Base-by-base conservation (phyloP, 2,888 invertebrate species). In the Plebejus anna region DNA sequence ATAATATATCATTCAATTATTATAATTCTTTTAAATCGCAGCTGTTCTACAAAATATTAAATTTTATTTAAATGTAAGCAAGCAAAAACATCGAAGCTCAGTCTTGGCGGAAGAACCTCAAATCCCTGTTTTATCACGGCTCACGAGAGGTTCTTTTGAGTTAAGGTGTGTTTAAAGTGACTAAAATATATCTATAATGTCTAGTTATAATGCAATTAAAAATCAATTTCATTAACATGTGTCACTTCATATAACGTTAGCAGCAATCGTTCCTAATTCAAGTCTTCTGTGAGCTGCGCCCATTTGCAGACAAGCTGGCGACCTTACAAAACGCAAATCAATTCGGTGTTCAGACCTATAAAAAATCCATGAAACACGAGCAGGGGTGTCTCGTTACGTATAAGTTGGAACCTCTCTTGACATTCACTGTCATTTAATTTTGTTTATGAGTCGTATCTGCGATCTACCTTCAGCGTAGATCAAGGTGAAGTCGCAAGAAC, bases 401-500 rank as follows among this genome's bases (percentile, higher is more conserved):
- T 22, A 66, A 66, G 66, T 66, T 36, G 22, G 66, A 66, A 36
- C 61, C 61, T 61, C 61, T 61, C 66, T 66, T 66, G 66, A 32
- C 66, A 66, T 66, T 75, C 71, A 61, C 22, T 77, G 73, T 72
- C 59, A 75, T 75, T 75, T n/a, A n/a, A n/a, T n/a, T n/a, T n/a
- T 76, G 77, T 76, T 72, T 77, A 71, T 75, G 73, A 70, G 47
- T 76, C 76, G 76, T 79, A 79, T 61, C 75, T 66, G 76, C 61
- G 79, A 81, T 79, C 80, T 80, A 79, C 79, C 79, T 82, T 83
- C 82, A 82, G 84, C 84, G 82, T 83, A 87, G 85, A 89, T 88
- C 89, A 91, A 91, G 90, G 90, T 85, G 82, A 87, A 81, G 82
- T 81, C 80, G 81, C 83, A 85, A 85, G 83, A 87, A 88, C 85